Base-by-base conservation (phyloP, 2,113 vertebrate genomes). In the Microcebus ravelobensis region DNA sequence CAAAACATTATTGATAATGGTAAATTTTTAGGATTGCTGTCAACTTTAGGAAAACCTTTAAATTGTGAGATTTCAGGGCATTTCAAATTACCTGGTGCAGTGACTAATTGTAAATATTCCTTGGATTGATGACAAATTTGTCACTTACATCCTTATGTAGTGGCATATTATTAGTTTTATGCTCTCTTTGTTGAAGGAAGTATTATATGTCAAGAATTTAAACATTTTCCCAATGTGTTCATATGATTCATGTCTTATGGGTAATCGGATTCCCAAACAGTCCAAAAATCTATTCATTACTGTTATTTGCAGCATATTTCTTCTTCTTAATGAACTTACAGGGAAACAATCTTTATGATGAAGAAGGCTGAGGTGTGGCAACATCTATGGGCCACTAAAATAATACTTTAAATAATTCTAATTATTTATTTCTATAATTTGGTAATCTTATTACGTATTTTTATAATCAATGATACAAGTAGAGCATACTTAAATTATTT, bases 1-100 rank as follows among this genome's bases (percentile, higher is more conserved):
- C 57, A 77, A 94, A 83, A 67, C 82, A 50, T 63, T 81, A 59
- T 13, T 36, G 21, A 93, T 31, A n/a, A 80, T 55, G 23, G 25
- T 29, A 67, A 89, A 45, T 15, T 82, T 65, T 94, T 85, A n/a
- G 31, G 61, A 73, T 34, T n/a, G 12, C 29, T 95, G 4, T 71
- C 65, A 97, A 63, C 73, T 80, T 70, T 45, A 84, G 68, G 39
- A 52, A 93, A 87, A 23, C 15, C 45, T 96, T 70, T 88, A 85
- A 57, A 71, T 0, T 68, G 18, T 65, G 31, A 87, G 36, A 42
- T 76, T 90, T 76, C 3, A 6, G 21, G 21, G 71, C 20, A 90
- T 85, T 85, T 94, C 20, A 50, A 89, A 94, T 50, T 59, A 55
- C 70, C 39, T 31, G 77, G 10, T 45, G 4, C 10, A 39, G 25